phyloP scores from a whole-genome alignment of 2,797 vertebrate genomes.

The Sarcophilus harrisii region DNA sequence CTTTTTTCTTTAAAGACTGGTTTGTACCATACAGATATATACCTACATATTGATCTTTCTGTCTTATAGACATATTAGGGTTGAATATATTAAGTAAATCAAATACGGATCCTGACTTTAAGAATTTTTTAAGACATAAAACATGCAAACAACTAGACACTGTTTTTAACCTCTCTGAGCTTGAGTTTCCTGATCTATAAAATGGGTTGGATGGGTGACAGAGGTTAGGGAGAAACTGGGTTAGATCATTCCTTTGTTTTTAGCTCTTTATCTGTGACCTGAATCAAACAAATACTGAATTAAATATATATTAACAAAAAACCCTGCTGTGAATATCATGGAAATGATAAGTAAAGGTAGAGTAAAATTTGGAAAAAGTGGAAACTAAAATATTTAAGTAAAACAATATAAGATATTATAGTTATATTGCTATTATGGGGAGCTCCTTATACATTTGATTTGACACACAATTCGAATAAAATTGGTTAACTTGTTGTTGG shows the following conservation, averaged over 20 bases:
- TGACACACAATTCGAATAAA: background rate
- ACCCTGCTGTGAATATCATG: background rate
- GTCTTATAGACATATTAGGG: background rate
- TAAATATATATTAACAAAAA: background rate
- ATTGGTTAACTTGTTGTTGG: background rate
- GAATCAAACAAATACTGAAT: background rate
- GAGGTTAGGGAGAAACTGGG: background rate
- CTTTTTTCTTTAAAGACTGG: constrained; percentile 61
- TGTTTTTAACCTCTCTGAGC: background rate
- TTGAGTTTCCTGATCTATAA: background rate
- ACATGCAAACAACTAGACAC: background rate
- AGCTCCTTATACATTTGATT: background rate
- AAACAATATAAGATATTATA: background rate
- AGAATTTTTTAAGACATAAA: background rate
- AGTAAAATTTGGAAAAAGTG: background rate
- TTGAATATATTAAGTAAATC: background rate
- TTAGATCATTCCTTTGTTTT: background rate
- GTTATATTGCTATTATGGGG: background rate
- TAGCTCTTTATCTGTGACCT: background rate
- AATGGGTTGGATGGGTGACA: background rate
- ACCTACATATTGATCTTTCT: background rate
- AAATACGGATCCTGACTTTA: background rate
- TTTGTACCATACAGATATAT: constrained; percentile 49
- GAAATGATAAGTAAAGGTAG: background rate
- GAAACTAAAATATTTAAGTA: background rate